These are phyloP conservation scores for Alentia gelatinosa DNA, from an alignment of 2,888 invertebrate genomes.

Conservation along the genomic window DNA sequence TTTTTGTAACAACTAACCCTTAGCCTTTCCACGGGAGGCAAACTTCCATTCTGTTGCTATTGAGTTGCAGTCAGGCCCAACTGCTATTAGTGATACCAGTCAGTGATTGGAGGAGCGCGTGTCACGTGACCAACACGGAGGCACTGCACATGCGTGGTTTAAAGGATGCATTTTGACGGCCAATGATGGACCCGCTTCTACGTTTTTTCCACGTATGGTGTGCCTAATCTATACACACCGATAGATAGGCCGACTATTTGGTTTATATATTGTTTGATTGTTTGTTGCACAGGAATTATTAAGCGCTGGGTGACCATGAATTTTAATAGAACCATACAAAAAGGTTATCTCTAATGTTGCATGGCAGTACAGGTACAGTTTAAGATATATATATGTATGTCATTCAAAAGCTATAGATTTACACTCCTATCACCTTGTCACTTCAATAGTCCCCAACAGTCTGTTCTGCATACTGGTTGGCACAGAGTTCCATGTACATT, in stretches of 20 bases:
- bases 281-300: background rate
- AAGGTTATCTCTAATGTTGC: background rate
- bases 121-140: background rate
- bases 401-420: constrained; percentile 2
- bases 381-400: background rate
- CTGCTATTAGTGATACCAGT: constrained; percentile 41
- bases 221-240: background rate
- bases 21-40: background rate
- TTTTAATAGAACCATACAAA: background rate
- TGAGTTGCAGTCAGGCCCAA: constrained; percentile 35
- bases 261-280: background rate
- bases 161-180: background rate
- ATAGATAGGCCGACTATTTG: background rate
- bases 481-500: constrained; percentile 7
- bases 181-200: background rate
- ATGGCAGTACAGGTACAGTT: background rate
- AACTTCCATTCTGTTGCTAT: constrained; percentile 47
- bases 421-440: constrained; percentile 8
- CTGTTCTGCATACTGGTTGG: background rate
- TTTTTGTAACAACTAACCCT: constrained; percentile 20
- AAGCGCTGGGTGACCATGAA: background rate
- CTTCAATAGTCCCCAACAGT: background rate
- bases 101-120: background rate
- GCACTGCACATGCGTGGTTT: background rate
- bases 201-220: background rate